Evolutionary conservation across 2,888 invertebrate genomes (phyloP).

Genomic region (Drosophila siamana): DNA sequence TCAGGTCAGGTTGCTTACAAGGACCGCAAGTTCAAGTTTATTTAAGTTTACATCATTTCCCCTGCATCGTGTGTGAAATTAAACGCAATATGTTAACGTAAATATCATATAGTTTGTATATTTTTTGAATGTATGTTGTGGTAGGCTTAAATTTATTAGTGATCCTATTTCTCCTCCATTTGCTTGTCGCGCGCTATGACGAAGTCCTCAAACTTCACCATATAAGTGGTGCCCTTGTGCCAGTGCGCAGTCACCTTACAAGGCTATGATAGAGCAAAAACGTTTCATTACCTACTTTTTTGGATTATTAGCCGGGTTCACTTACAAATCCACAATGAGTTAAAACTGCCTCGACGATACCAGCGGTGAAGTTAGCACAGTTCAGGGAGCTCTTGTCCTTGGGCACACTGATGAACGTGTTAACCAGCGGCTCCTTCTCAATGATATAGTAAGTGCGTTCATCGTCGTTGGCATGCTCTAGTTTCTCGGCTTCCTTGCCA

Average conservation of each 20-base stretch:
- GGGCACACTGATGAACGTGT: conserved; percentile 98
- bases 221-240: conserved; percentile 99
- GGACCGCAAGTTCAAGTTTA: conserved; percentile 90
- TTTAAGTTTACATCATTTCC: conserved; percentile 84
- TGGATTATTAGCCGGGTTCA: conserved; percentile 61
- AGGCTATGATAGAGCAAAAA: conserved; percentile 88
- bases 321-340: conserved; percentile 98
- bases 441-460: conserved; percentile 99
- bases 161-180: conserved; percentile 93
- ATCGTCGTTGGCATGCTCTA: conserved; percentile 99
- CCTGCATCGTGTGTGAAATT: conserved; percentile 44
- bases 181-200: conserved; percentile 96
- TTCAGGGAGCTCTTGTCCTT: conserved; percentile 98
- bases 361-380: conserved; percentile 99
- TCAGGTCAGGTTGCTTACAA: conserved; percentile 91
- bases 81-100: conserved; percentile 52
- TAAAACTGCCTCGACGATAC: conserved; percentile 98
- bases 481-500: conserved; percentile 98
- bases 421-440: conserved; percentile 98
- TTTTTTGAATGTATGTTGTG: not conserved
- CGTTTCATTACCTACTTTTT: not conserved
- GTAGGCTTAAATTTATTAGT: conserved; percentile 32
- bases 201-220: conserved; percentile 98
- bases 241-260: conserved; percentile 99
- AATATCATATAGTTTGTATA: conserved; percentile 14